These are phyloP conservation scores for Coracopsis vasa DNA, from an alignment of 2,113 vertebrate genomes.

Conservation along the genomic window DNA sequence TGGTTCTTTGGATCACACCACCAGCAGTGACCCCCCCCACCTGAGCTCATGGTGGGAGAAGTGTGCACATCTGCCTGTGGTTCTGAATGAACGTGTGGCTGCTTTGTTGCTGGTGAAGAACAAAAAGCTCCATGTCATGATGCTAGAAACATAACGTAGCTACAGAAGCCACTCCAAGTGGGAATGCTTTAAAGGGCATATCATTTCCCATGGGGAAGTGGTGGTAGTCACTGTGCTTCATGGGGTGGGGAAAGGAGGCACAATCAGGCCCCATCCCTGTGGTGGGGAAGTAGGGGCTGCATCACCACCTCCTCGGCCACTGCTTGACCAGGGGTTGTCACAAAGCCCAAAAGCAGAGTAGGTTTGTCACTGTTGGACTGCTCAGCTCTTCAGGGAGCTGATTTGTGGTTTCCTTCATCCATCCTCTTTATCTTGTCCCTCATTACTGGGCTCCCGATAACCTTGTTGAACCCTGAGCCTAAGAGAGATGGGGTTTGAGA, in stretches of 20 bases:
- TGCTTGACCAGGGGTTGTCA: not conserved
- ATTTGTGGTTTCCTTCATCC: not conserved
- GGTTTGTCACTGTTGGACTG: not conserved
- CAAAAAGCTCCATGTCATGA: not conserved
- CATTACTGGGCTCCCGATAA: not conserved
- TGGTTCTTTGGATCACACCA: not conserved
- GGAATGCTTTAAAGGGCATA: not conserved
- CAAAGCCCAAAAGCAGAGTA: not conserved
- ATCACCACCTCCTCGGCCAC: not conserved
- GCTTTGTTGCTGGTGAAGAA: not conserved
- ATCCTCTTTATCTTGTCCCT: not conserved
- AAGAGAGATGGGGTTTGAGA: not conserved
- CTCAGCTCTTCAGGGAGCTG: not conserved
- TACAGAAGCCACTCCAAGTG: not conserved
- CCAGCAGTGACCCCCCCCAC: not conserved
- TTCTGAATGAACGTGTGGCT: not conserved
- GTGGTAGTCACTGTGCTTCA: not conserved
- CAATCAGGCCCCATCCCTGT: not conserved
- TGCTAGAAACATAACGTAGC: not conserved
- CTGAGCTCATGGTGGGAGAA: not conserved
- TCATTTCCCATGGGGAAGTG: rapidly evolving
- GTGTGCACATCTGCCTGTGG: not conserved
- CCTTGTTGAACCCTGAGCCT: not conserved
- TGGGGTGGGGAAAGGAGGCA: not conserved
- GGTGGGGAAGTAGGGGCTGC: not conserved